These are phyloP conservation scores for Euproctis similis DNA, from an alignment of 2,888 invertebrate species.

Conservation along the genomic window DNA sequence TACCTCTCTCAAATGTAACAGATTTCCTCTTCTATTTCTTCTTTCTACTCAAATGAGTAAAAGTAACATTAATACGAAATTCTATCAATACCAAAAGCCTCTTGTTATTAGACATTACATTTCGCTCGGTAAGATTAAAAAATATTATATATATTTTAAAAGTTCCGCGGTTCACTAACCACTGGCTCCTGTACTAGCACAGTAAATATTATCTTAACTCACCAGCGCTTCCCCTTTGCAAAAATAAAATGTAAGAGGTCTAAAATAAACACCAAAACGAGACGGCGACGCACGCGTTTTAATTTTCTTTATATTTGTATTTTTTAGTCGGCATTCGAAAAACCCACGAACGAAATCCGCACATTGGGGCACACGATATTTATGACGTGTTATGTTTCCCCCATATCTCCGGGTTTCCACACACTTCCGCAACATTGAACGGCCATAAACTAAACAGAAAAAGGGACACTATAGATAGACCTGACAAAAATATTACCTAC, in stretches of 20 bases:
- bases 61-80: too few species aligned
- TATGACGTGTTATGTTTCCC: slow-evolving; percentile 47
- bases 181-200: slow-evolving; percentile 10
- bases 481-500: slow-evolving; percentile 26
- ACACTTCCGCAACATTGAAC: slow-evolving; percentile 66
- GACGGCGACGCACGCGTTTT: slow-evolving; percentile 15
- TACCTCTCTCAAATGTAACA: too few species aligned
- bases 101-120: too few species aligned
- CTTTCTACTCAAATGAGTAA: too few species aligned
- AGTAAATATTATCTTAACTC: slow-evolving; percentile 11
- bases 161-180: too few species aligned
- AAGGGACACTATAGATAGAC: slow-evolving; percentile 45
- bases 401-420: slow-evolving; percentile 58
- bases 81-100: too few species aligned
- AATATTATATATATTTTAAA: too few species aligned
- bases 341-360: slow-evolving; percentile 33
- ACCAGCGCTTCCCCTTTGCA: slow-evolving; percentile 4
- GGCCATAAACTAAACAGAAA: slow-evolving; percentile 47
- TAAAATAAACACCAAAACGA: slow-evolving; percentile 16
- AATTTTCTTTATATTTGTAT: too few species aligned
- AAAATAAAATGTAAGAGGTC: slow-evolving; percentile 4
- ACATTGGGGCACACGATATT: slow-evolving; percentile 47
- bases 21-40: too few species aligned
- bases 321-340: slow-evolving; percentile 2
- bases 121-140: too few species aligned